Conservation (phyloP, 2,113 vertebrate species). For the Myodes glareolus region DNA sequence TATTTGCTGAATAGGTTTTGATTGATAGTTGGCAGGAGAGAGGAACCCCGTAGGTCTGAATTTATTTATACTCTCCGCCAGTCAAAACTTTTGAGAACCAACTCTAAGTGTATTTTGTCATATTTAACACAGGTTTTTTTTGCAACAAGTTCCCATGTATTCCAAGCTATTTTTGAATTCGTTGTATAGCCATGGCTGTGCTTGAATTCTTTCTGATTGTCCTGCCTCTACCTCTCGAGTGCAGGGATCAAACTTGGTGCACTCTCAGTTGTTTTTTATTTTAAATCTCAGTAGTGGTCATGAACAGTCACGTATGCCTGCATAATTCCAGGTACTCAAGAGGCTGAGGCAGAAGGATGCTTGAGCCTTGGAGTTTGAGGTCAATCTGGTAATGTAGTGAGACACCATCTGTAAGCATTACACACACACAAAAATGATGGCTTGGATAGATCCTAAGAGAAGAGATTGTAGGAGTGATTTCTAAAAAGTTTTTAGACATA, state of each 20-base stretch:
- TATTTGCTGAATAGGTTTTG: conserved; percentile 14
- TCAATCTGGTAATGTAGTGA: background rate
- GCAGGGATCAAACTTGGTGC: background rate
- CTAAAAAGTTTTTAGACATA: background rate
- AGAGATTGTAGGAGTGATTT: conserved; percentile 13
- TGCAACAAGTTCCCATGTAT: background rate
- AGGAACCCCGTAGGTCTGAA: conserved; percentile 19
- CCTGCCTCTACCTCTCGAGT: background rate
- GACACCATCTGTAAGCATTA: background rate
- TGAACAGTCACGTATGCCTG: background rate
- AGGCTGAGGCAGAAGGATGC: background rate
- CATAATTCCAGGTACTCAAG: background rate
- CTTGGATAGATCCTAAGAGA: conserved; percentile 38
- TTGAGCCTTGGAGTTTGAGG: background rate
- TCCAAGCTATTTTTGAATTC: background rate
- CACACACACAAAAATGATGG: background rate
- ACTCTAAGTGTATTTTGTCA: background rate
- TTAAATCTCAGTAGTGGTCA: background rate
- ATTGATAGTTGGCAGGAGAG: background rate
- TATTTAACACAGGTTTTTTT: background rate
- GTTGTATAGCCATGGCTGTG: background rate
- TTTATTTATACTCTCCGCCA: background rate
- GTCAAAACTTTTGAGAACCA: conserved; percentile 44
- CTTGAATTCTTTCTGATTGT: background rate
- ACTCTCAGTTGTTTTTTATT: background rate